Evolutionary conservation across 64 coral and sea anemone genomes (phyloP).

Genomic region (Actinia tenebrosa): DNA sequence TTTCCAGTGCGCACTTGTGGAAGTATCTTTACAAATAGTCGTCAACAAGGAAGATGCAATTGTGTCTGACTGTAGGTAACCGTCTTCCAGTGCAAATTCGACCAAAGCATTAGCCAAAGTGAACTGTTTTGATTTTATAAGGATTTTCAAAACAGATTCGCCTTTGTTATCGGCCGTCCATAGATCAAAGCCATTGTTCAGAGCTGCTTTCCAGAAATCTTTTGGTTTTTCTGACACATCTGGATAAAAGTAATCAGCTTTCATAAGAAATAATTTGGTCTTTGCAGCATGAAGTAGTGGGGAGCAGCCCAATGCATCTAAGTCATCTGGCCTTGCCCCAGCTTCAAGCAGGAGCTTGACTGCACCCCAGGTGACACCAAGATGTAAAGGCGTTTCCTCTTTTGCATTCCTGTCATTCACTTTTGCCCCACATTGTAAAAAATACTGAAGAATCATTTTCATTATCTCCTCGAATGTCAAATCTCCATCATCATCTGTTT

Average conservation of each 20-base stretch:
- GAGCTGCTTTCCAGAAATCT: neutral
- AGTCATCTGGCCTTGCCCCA: neutral
- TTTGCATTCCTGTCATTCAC: neutral
- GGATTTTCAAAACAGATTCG: neutral
- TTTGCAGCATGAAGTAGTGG: neutral
- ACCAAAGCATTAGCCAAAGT: neutral
- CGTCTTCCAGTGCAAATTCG: neutral
- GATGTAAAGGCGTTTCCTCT: neutral
- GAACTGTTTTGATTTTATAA: neutral
- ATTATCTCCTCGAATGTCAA: neutral
- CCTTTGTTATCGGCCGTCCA: neutral
- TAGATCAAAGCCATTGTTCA: neutral
- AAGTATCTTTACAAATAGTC: neutral
- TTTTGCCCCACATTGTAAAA: neutral
- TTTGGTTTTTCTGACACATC: neutral
- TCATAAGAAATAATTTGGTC: neutral
- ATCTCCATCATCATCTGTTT: no score
- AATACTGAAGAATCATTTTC: neutral
- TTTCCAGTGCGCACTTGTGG: neutral
- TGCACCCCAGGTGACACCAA: neutral
- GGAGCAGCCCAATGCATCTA: neutral
- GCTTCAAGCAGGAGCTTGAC: neutral
- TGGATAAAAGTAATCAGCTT: neutral
- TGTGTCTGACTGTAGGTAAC: neutral
- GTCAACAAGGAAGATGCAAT: neutral